Evolutionary conservation across 2,888 invertebrate genomes (phyloP), one percentile per base, ranked within the genome.

Genomic region (Ceramica pisi): DNA sequence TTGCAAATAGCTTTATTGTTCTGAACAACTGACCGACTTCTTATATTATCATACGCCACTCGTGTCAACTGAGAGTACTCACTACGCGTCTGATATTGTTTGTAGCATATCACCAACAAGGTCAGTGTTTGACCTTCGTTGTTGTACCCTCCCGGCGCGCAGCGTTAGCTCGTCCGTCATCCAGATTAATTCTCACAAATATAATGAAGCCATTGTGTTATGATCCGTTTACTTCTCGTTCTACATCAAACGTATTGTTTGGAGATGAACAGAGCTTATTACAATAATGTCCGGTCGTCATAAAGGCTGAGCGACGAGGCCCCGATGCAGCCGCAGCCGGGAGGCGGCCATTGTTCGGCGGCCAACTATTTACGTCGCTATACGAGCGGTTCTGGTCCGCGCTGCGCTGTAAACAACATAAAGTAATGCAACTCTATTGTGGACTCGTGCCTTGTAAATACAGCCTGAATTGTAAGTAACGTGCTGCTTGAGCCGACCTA

Each of bases 341-440:
- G 19, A 23, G 21, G 21, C 53, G 16, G 70, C 53, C 38, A 73
- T 78, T 74, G 60, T 78, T 56, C 48, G 21, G 74, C 55, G 31
- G 12, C 26, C 61, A 53, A 62, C 38, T 16, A 56, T 38, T 74
- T 48, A 74, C 60, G 53, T n/a, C 35, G 21, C 46, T 31, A 38
- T 59, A 75, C 31, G 48, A 35, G 26, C 23, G 26, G 38, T 38
- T 38, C 26, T 12, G 46, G 7, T 23, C 31, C 31, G 21, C 53
- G 41, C 68, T 23, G 38, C 51, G 62, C 62, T 59, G 72, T 70
- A 55, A 78, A 70, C 71, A 78, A 74, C 70, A 19, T 51, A 46
- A 59, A 55, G 55, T 70, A 78, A 69, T 69, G 74, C 70, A 48
- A 55, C 21, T 69, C 55, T n/a, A 78, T 75, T 71, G 71, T 78